Evolutionary conservation across 64 coral and sea anemone genomes (phyloP), one percentile per base, ranked within the genome.

Genomic region (Catalaphyllia jardinei): DNA sequence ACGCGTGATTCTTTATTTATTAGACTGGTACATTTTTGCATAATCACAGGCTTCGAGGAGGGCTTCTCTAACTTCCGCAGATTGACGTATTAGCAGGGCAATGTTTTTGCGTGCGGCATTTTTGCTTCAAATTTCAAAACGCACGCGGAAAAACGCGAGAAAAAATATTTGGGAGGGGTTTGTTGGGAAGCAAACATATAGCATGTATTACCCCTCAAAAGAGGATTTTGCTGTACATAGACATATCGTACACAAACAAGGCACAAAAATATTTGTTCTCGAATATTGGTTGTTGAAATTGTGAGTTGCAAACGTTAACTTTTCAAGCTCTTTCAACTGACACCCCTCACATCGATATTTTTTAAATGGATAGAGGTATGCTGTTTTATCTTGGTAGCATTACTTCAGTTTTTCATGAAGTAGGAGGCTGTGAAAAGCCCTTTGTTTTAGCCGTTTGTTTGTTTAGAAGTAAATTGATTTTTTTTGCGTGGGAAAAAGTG

Each of bases 361-460:
- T 51, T 42, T 11, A 16, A 85, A 18, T 25, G 22, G 69, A 85
- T 71, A 80, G 27, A 13, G 19, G 27, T 0, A 69, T 51, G 19
- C 38, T 83, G 39, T 88, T 76, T 83, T 95, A 72, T 25, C 79
- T 88, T 30, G 64, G 20, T 51, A 69, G 64, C 60, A 87, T 65
- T 60, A 22, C 46, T 73, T 73, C 28, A 71, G 63, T 67, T 81
- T 52, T 80, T 83, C 76, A 84, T 89, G 75, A 79, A 67, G 74
- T 33, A 13, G 57, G 87, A 67, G 18, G 75, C 82, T 81, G 73
- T 54, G 59, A 93, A 88, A 93, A 89, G 61, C 12, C 28, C 60
- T 95, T 91, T 95, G 86, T 95, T 87, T 86, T 80, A 64, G 81
- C 59, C 54, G 67, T 90, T 87, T 96, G 80, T 96, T 90, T 93